These are phyloP conservation scores for Megalops atlanticus DNA, from an alignment of 2,113 vertebrate genomes.

Conservation along the genomic window DNA sequence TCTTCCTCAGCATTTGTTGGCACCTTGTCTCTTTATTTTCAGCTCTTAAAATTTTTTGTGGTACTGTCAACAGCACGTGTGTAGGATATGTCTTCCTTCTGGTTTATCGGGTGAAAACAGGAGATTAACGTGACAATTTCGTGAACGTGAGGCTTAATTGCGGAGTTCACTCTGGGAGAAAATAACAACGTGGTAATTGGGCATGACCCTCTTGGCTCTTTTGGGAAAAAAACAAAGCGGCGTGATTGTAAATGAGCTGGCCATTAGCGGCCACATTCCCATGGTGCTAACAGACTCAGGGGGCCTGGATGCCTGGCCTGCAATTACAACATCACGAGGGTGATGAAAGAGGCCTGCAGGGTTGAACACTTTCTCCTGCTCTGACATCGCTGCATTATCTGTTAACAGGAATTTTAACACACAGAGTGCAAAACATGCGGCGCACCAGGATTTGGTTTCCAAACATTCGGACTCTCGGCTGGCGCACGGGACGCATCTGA, in stretches of 20 bases:
- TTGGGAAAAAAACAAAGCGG: too few relatives aligned
- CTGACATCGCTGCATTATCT: not conserved
- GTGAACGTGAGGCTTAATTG: too few relatives aligned
- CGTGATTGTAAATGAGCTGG: not conserved
- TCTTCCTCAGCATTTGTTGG: too few relatives aligned
- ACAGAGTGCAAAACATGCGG: not conserved
- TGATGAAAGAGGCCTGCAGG: too few relatives aligned
- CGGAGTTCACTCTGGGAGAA: not conserved
- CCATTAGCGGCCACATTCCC: too few relatives aligned
- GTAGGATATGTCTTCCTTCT: too few relatives aligned
- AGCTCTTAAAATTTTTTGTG: not conserved
- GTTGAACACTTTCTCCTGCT: not conserved
- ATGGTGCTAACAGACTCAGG: too few relatives aligned
- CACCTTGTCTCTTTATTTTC: too few relatives aligned
- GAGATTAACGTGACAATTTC: not conserved
- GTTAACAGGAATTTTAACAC: not conserved
- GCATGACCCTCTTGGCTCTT: not conserved
- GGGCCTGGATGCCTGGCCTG: not conserved
- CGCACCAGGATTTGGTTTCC: too few relatives aligned
- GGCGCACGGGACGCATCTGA: too few relatives aligned
- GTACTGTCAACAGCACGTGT: not conserved
- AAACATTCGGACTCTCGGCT: too few relatives aligned
- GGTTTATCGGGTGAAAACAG: too few relatives aligned
- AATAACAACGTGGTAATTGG: constrained; percentile 11
- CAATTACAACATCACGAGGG: not conserved